Percentiles rank a stretch among this genome's conserved stretches.
These are phyloP conservation scores for Carduelis carduelis DNA, from an alignment of 2,797 vertebrate genomes.

Conservation along the genomic window DNA sequence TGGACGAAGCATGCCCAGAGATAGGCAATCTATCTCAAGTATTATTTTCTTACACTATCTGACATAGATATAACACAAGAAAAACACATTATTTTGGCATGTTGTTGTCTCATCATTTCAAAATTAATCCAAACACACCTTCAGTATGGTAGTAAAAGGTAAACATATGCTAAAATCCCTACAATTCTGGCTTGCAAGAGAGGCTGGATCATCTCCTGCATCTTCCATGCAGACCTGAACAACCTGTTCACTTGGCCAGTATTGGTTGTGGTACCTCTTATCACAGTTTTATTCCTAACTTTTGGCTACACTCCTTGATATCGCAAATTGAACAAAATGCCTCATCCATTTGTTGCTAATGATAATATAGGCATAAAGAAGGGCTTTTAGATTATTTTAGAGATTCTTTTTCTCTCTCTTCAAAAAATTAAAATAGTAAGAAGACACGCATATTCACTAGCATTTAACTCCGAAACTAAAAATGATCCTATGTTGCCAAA, in stretches of 20 bases:
- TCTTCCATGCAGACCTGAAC: background rate
- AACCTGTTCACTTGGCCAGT: background rate
- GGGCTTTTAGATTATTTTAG: background rate
- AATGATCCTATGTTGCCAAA: background rate
- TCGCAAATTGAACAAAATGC: background rate
- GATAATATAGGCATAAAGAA: background rate
- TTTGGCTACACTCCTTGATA: background rate
- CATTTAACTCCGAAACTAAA: background rate
- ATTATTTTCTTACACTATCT: background rate
- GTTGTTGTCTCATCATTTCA: background rate
- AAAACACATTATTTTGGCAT: background rate
- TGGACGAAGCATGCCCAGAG: background rate
- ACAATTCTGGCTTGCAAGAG: background rate
- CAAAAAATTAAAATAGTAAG: background rate
- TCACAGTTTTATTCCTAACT: background rate
- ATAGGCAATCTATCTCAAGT: background rate
- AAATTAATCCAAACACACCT: background rate
- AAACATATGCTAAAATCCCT: background rate
- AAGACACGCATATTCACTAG: background rate
- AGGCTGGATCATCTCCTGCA: background rate
- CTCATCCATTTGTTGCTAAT: background rate
- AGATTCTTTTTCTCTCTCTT: background rate
- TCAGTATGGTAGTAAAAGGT: background rate
- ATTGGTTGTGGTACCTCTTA: background rate
- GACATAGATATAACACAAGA: background rate